A percentile compares a stretch with the other conserved stretches of the same genome.
These are phyloP conservation scores for Cynocephalus volans DNA, from an alignment of 2,113 vertebrate genomes.

Conservation along the genomic window DNA sequence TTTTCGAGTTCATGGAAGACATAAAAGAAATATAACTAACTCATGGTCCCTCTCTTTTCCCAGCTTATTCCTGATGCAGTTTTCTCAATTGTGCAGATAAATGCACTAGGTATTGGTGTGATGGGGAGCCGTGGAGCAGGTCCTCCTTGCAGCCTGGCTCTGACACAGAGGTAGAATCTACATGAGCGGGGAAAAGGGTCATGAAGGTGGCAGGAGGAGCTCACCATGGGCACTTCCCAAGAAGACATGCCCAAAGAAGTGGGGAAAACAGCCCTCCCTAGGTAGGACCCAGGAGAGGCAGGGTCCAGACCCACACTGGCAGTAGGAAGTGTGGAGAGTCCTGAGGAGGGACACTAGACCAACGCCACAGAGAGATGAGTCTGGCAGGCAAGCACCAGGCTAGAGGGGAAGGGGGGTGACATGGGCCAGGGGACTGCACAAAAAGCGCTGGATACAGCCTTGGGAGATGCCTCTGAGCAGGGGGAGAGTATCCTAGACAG, in stretches of 20 bases:
- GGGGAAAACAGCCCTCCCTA: neutral
- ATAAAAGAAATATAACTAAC: neutral
- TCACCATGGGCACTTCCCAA: neutral
- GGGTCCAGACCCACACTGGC: too few relatives aligned
- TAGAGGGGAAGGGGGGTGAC: neutral
- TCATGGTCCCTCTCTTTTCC: neutral
- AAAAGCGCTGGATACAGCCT: neutral
- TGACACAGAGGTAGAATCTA: neutral
- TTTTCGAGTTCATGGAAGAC: neutral
- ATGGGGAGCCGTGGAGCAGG: neutral
- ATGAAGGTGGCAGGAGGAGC: neutral
- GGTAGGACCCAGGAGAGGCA: neutral
- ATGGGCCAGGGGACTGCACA: neutral
- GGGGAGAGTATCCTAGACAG: neutral
- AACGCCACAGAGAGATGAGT: fast-evolving
- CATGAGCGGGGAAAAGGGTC: neutral
- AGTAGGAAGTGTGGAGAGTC: neutral
- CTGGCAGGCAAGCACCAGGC: neutral
- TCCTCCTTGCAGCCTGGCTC: neutral
- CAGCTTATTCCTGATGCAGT: neutral
- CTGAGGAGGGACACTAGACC: too few relatives aligned
- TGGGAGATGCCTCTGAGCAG: neutral
- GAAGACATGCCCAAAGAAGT: neutral
- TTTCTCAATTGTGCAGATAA: neutral
- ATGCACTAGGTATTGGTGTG: neutral